Percentiles rank a stretch among this genome's conserved stretches.
Conservation (phyloP, 2,888 invertebrate genomes). For the Tenodera sinensis region DNA sequence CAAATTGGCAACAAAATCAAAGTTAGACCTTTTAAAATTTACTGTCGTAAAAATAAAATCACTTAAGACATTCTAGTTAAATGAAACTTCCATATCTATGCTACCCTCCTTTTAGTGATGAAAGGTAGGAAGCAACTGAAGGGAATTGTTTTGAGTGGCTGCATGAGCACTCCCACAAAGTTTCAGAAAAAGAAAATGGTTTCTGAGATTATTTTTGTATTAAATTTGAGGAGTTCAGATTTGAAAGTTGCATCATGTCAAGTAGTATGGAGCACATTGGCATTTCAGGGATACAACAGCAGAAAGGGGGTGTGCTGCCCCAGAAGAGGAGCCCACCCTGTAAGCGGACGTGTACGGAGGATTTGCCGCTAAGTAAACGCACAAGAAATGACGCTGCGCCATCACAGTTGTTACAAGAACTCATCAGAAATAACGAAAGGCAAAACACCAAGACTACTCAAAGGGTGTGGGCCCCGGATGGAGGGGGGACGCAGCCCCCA, state of each 20-base stretch:
- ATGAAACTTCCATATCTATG: no score
- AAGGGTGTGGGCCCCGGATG: constrained; percentile 20
- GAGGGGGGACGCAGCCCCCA: constrained; percentile 16
- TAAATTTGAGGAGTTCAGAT: not conserved
- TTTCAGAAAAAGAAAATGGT: no score
- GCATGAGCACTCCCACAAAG: no score
- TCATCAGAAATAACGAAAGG: constrained; percentile 36
- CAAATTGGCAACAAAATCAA: no score
- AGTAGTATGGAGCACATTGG: constrained; percentile 14
- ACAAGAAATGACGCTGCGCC: not conserved
- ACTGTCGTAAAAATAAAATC: no score
- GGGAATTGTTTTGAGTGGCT: no score
- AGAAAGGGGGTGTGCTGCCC: not conserved
- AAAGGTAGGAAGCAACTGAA: no score
- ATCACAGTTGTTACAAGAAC: constrained; percentile 46
- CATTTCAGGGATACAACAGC: constrained; percentile 2
- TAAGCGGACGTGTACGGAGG: constrained; percentile 6
- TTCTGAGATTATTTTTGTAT: no score
- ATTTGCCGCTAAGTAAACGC: not conserved
- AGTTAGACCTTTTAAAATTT: no score
- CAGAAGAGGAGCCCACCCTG: not conserved
- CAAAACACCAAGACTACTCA: not conserved
- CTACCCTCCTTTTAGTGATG: no score
- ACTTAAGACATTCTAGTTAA: no score
- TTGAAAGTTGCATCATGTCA: not conserved